Evolutionary conservation across 1,140 invertebrate genomes (phyloP).

Genomic region (Sinonovacula constricta): DNA sequence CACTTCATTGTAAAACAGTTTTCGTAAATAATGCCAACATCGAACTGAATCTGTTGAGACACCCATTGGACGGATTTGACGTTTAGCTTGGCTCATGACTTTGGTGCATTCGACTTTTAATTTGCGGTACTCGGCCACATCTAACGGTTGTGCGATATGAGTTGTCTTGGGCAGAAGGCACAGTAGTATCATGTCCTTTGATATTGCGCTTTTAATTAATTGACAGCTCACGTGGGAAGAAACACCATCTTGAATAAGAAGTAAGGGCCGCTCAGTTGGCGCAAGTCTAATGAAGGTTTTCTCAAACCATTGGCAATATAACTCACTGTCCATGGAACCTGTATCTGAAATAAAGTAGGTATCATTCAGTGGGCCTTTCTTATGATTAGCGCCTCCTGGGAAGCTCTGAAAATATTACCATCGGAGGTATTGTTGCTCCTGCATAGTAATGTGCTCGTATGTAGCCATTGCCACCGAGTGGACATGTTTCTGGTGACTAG

Average conservation of each 20-base stretch:
- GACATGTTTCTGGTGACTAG: constrained; percentile 14
- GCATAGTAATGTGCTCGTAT: constrained; percentile 40
- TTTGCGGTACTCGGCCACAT: constrained; percentile 34
- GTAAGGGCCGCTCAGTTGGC: neutral
- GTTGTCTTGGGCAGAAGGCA: constrained; percentile 31
- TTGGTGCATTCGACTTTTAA: constrained; percentile 43
- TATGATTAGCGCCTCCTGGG: constrained; percentile 25
- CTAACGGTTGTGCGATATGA: constrained; percentile 18
- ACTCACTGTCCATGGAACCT: constrained; percentile 34
- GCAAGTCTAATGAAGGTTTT: constrained; percentile 23
- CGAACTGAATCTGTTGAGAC: constrained; percentile 32
- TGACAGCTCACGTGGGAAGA: constrained; percentile 41
- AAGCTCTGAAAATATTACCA: constrained; percentile 34
- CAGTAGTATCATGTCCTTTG: constrained; percentile 37
- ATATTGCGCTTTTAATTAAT: constrained; percentile 25
- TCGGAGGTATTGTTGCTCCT: constrained; percentile 23
- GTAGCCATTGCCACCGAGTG: constrained; percentile 16
- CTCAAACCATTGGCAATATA: constrained; percentile 46
- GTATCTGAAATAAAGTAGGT: constrained; percentile 33
- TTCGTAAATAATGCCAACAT: constrained; percentile 31
- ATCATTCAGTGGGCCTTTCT: constrained; percentile 19
- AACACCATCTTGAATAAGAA: constrained; percentile 38
- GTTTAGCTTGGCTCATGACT: constrained; percentile 26
- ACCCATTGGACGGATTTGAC: constrained; percentile 37
- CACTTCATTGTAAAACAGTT: constrained; percentile 39